Evolutionary conservation across 1,140 invertebrate genomes (phyloP).

Genomic region (Hyposmocoma kahamanoa): DNA sequence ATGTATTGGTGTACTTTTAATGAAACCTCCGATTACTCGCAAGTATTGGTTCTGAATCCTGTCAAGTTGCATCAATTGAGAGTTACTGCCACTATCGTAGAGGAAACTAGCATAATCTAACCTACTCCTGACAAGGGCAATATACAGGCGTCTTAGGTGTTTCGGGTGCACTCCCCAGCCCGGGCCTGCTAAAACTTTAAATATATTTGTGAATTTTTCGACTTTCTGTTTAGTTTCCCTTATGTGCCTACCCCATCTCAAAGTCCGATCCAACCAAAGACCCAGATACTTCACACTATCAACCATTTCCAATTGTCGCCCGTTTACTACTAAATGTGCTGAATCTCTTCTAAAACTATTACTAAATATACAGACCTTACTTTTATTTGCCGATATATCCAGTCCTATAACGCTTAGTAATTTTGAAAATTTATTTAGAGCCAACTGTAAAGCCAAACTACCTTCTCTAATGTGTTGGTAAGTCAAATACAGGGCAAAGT

Average conservation of each 20-base stretch:
- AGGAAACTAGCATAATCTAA: no score
- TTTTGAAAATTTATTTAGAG: slow-evolving; percentile 4
- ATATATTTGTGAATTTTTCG: slow-evolving; percentile 7
- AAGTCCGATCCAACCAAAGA: not conserved
- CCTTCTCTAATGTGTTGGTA: slow-evolving; percentile 4
- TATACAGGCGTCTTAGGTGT: slow-evolving; percentile 10
- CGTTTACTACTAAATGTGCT: not conserved
- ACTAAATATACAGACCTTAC: slow-evolving; percentile 12
- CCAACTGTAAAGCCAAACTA: slow-evolving; percentile 6
- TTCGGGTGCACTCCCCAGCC: slow-evolving; percentile 11
- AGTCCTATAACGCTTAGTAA: slow-evolving; percentile 8
- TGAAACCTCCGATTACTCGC: no score
- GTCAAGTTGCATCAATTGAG: no score
- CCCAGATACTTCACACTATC: slow-evolving; percentile 1
- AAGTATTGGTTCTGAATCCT: no score
- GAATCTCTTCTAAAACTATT: slow-evolving; percentile 3
- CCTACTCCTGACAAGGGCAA: no score
- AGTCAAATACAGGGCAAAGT: slow-evolving; percentile 18
- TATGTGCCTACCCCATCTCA: slow-evolving; percentile 3
- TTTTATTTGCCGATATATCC: slow-evolving; percentile 14
- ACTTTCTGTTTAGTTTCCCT: slow-evolving; percentile 7
- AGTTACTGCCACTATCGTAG: no score
- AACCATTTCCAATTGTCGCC: not conserved
- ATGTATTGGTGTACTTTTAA: no score
- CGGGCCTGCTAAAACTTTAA: slow-evolving; percentile 11